Evolutionary conservation across 2,797 vertebrate species (phyloP).

Genomic region (Acridotheres tristis): DNA sequence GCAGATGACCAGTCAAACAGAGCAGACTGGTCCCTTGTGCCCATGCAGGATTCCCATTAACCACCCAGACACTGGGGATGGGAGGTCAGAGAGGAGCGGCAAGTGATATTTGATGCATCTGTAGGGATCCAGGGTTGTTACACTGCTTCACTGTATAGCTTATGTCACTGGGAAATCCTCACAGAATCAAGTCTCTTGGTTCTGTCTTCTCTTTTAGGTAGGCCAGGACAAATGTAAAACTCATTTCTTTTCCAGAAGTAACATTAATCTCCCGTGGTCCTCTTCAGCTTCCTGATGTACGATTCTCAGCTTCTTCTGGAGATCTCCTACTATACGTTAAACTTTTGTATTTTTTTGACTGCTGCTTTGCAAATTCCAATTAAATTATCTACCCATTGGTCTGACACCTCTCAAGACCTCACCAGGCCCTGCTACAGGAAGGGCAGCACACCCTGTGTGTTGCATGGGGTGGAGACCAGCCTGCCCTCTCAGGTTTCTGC

Average conservation of each 20-base stretch:
- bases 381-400: background rate
- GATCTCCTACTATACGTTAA: background rate
- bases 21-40: rapidly evolving
- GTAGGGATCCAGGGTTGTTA: background rate
- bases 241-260: background rate
- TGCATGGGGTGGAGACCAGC: rapidly evolving
- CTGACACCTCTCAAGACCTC: background rate
- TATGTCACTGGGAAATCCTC: background rate
- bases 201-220: background rate
- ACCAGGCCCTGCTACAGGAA: background rate
- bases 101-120: rapidly evolving
- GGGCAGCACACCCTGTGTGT: rapidly evolving
- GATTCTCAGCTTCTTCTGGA: background rate
- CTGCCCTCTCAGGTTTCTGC: background rate
- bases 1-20: background rate
- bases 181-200: background rate
- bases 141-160: background rate
- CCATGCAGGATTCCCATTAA: rapidly evolving
- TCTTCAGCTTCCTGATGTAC: background rate
- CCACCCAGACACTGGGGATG: rapidly evolving
- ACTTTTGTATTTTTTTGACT: background rate
- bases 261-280: rapidly evolving
- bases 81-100: background rate
- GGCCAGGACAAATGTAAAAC: background rate
- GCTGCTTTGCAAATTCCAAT: background rate